These are phyloP conservation scores for Oscheius sp. DNA, from an alignment of 2,888 invertebrate genomes.

Conservation along the genomic window DNA sequence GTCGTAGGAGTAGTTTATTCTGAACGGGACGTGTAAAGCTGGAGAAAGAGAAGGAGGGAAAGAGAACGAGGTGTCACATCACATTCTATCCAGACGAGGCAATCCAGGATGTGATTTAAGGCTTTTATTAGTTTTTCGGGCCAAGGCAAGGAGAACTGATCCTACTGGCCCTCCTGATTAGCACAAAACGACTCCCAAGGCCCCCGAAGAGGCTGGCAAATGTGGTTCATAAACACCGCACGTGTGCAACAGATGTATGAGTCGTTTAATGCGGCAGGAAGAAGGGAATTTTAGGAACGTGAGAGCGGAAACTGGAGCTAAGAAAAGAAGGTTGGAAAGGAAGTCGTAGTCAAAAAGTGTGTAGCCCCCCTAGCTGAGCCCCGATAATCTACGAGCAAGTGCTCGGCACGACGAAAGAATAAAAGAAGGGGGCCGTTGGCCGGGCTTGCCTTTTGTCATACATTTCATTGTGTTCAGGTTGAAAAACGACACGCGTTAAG, in stretches of 20 bases:
- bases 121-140: slow-evolving; percentile 32
- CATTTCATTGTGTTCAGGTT: slow-evolving; percentile 4
- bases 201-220: slow-evolving; percentile 5
- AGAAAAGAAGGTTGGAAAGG: slow-evolving; percentile 5
- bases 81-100: background rate
- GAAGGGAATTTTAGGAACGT: slow-evolving; percentile 11
- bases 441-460: slow-evolving; percentile 14
- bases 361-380: background rate
- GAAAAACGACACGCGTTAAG: slow-evolving; percentile 22
- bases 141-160: background rate
- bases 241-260: slow-evolving; percentile 32
- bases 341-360: slow-evolving; percentile 9
- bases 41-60: background rate
- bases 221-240: slow-evolving; percentile 35
- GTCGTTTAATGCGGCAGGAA: slow-evolving; percentile 1
- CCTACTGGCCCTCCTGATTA: slow-evolving; percentile 12
- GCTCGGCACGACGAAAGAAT: slow-evolving; percentile 2
- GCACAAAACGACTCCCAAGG: slow-evolving; percentile 13
- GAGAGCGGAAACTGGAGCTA: background rate
- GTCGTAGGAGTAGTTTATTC: slow-evolving; percentile 18
- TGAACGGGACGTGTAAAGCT: slow-evolving; percentile 14
- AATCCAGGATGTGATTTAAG: slow-evolving; percentile 27
- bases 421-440: slow-evolving; percentile 6
- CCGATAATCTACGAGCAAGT: slow-evolving; percentile 30
- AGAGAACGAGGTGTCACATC: slow-evolving; percentile 12